phyloP scores from a whole-genome alignment of 2,797 vertebrate species.

The Peromyscus aztecus region DNA sequence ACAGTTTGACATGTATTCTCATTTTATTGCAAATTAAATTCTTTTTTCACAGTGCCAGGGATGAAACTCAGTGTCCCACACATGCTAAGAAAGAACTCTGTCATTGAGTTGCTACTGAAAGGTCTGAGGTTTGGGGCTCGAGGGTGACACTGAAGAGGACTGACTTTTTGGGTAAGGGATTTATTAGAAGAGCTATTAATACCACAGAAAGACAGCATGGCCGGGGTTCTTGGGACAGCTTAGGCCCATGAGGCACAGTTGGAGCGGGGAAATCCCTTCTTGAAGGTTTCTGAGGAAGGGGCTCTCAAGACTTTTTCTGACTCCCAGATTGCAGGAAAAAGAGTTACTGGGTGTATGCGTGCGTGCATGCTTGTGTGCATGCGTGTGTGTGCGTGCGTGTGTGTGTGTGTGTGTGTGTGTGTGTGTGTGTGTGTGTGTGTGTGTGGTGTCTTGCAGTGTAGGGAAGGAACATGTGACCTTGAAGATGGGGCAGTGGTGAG shows the following conservation, averaged over 20 bases:
- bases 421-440: neutral
- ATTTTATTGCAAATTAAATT: neutral
- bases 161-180: neutral
- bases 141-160: neutral
- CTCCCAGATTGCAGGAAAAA: neutral
- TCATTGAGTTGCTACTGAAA: neutral
- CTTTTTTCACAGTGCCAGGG: neutral
- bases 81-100: neutral
- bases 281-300: neutral
- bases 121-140: neutral
- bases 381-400: neutral
- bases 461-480: neutral
- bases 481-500: neutral
- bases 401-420: neutral
- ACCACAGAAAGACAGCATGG: too few relatives aligned
- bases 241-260: neutral
- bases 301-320: neutral
- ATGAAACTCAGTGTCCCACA: neutral
- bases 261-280: neutral
- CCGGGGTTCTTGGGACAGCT: neutral
- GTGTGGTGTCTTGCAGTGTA: neutral
- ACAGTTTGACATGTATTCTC: neutral
- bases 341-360: neutral
- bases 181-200: neutral
- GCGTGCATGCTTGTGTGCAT: fast-evolving